These are phyloP conservation scores for Xerus rutilus DNA, from an alignment of 2,797 vertebrate species.

Conservation along the genomic window DNA sequence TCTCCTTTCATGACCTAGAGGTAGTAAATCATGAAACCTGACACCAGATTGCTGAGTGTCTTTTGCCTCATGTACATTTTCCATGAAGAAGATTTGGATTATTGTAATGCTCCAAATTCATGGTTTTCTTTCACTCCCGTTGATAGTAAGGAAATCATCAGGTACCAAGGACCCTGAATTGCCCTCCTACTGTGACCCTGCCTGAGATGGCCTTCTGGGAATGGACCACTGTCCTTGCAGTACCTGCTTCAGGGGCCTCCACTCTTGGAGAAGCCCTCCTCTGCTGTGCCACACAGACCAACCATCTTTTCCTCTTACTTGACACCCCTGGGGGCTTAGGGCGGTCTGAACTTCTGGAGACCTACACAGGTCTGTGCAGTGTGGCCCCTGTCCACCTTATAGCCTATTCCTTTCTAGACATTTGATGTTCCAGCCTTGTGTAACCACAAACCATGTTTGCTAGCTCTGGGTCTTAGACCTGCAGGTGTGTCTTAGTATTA, in stretches of 20 bases:
- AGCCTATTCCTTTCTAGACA: not conserved
- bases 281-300: not conserved
- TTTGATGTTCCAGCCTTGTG: not conserved
- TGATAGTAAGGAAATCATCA: not conserved
- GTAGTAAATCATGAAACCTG: too few relatives aligned
- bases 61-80: not conserved
- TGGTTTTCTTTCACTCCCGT: not conserved
- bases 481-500: fast-evolving
- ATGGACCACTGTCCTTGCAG: not conserved
- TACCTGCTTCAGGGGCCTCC: fast-evolving
- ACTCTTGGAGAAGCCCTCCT: not conserved
- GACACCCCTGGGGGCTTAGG: fast-evolving
- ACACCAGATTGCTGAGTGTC: not conserved
- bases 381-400: not conserved
- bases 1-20: not conserved
- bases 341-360: not conserved
- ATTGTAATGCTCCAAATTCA: not conserved
- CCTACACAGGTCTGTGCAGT: not conserved
- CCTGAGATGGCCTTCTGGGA: fast-evolving
- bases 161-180: not conserved
- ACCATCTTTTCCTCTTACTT: too few relatives aligned
- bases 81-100: not conserved
- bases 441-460: not conserved
- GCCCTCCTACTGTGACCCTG: not conserved
- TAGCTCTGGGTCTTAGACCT: not conserved